phyloP scores from a whole-genome alignment of 53 echinoderm and acorn worm genomes.

The Actinopyga echinites region DNA sequence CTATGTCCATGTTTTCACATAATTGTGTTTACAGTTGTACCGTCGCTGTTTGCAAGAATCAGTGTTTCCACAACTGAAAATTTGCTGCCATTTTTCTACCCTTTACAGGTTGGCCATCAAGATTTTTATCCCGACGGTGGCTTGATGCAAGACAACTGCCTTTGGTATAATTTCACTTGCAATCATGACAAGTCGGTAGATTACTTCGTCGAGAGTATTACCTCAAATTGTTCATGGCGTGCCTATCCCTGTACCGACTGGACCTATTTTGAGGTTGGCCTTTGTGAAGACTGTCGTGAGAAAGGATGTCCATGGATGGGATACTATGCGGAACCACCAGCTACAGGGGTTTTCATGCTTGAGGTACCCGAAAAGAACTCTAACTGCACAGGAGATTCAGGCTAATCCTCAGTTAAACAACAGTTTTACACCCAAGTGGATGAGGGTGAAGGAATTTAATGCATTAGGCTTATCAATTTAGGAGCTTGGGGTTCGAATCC shows the following conservation, averaged over 20 bases:
- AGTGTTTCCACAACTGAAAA: too few relatives aligned
- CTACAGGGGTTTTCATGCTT: slow-evolving; percentile 52
- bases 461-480: too few relatives aligned
- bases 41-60: too few relatives aligned
- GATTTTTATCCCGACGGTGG: slow-evolving; percentile 73
- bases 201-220: slow-evolving; percentile 60
- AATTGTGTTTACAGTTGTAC: too few relatives aligned
- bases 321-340: slow-evolving; percentile 44
- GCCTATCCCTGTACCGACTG: slow-evolving; percentile 59
- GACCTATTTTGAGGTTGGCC: slow-evolving; percentile 5
- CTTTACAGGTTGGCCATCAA: slow-evolving; percentile 51
- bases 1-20: too few relatives aligned
- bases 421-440: neutral
- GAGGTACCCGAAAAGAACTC: slow-evolving; percentile 8
- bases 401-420: neutral
- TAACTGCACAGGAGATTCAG: slow-evolving; percentile 16
- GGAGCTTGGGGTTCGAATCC: too few relatives aligned
- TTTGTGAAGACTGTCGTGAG: slow-evolving; percentile 16
- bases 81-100: too few relatives aligned
- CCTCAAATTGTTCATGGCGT: slow-evolving; percentile 33
- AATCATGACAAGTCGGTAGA: slow-evolving; percentile 45
- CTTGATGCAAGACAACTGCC: slow-evolving; percentile 45
- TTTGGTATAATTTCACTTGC: slow-evolving; percentile 27
- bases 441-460: too few relatives aligned
- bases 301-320: slow-evolving; percentile 57